phyloP scores from a whole-genome alignment of 1,140 invertebrate genomes.

The Cydia pomonella region DNA sequence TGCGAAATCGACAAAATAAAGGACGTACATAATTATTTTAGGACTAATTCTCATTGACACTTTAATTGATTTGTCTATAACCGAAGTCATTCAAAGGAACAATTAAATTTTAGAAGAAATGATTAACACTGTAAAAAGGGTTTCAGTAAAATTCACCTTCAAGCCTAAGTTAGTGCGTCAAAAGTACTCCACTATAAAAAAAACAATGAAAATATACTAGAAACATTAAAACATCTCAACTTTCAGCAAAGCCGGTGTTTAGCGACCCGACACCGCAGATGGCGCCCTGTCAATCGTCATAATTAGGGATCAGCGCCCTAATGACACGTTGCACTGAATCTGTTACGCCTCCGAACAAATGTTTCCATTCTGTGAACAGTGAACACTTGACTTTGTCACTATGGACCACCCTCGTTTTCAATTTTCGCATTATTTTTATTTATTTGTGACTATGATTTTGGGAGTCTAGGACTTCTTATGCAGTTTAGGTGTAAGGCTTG shows the following conservation, averaged over 20 bases:
- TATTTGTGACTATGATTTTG: neutral
- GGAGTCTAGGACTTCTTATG: too few relatives aligned
- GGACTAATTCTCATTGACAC: too few relatives aligned
- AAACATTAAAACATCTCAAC: conserved; percentile 36
- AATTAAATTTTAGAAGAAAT: too few relatives aligned
- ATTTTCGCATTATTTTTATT: conserved; percentile 15
- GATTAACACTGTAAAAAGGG: too few relatives aligned
- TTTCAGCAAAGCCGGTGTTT: conserved; percentile 38
- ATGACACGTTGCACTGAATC: conserved; percentile 77
- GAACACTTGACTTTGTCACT: conserved; percentile 68
- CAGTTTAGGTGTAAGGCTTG: too few relatives aligned
- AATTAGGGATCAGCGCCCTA: conserved; percentile 77
- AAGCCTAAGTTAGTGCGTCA: too few relatives aligned
- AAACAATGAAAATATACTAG: neutral
- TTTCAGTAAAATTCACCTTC: too few relatives aligned
- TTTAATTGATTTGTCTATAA: too few relatives aligned
- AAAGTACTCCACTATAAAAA: too few relatives aligned
- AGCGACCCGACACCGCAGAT: conserved; percentile 73
- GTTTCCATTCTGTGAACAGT: conserved; percentile 57
- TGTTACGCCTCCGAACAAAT: conserved; percentile 73
- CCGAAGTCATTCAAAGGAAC: too few relatives aligned
- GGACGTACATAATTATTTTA: too few relatives aligned
- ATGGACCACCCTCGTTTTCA: conserved; percentile 46
- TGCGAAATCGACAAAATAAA: too few relatives aligned
- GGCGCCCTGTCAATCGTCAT: conserved; percentile 78